A percentile compares a stretch with the other conserved stretches of the same genome.
These are phyloP conservation scores for Nettapus auritus DNA, from an alignment of 2,113 vertebrate genomes.

Conservation along the genomic window DNA sequence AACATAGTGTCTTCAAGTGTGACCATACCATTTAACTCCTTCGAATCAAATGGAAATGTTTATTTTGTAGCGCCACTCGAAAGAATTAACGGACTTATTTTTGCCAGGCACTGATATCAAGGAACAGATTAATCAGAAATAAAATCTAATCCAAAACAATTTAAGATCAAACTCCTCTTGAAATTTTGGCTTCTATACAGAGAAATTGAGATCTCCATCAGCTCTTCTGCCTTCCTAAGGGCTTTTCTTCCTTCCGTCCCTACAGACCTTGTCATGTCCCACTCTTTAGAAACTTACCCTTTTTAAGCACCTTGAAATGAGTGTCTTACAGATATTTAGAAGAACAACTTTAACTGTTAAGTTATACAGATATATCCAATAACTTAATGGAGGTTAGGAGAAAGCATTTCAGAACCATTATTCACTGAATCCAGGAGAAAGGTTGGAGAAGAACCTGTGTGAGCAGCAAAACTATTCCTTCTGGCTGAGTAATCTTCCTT, in stretches of 20 bases:
- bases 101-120: neutral
- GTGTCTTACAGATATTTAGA: neutral
- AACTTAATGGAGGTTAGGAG: accelerated
- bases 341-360: neutral
- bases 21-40: conserved; percentile 46
- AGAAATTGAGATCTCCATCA: neutral
- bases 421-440: neutral
- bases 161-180: neutral
- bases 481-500: neutral
- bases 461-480: neutral
- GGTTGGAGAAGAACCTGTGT: neutral
- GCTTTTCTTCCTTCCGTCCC: neutral
- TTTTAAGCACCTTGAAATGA: neutral
- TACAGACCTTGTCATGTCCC: neutral
- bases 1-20: conserved; percentile 63
- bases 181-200: neutral
- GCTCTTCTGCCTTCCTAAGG: neutral
- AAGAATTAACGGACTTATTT: neutral
- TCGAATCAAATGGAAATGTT: conserved; percentile 16
- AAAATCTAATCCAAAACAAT: neutral
- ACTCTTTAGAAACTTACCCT: neutral
- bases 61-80: neutral
- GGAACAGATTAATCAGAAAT: neutral
- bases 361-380: neutral
- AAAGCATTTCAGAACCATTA: neutral